Base-by-base conservation (phyloP, 1,140 invertebrate species). In the Hetaerina americana region DNA sequence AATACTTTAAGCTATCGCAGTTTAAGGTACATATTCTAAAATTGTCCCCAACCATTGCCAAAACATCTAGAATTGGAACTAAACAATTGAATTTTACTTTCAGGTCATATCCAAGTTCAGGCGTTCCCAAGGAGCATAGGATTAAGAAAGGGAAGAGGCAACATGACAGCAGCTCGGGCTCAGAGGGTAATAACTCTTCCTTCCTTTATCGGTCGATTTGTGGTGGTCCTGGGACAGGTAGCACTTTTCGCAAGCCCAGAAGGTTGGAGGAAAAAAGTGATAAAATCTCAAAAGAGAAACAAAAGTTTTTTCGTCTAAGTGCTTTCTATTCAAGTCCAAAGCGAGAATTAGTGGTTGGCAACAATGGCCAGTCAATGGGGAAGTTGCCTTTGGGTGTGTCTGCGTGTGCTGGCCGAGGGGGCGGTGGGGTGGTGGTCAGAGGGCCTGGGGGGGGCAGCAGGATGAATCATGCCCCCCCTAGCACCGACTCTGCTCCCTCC, bases 231-330 rank as follows among this genome's bases (percentile, higher is more conserved):
- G 68, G 26, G 68, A 27, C 68, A 27, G 28, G 69, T 69, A 57
- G 69, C 28, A 70, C 15, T 66, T 26, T 68, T 74, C 70, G 74
- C 71, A 75, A 71, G 72, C 66, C 76, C 75, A 77, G 77, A 79
- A 75, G 78, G 75, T 83, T 84, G 76, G 84, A 86, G 77, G 84
- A 87, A 78, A 85, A 84, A 78, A 85, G 85, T 79, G 89, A 90
- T 80, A 85, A 86, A 76, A 91, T 93, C 84, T 92, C 90, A 68
- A 91, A 91, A 82, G 90, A 92, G 81, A 92, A 92, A 82, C 90
- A 91, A 82, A 92, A 92, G 80, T 92, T 92, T 83, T 93, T 92
- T 84, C 85, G 89, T 79, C 84, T 87, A 77, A 90, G 88, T 76
- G 89, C 88, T 70, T 90, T 90, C 78, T 90, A 90, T 79, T 81